Evolutionary conservation across 2,888 invertebrate species (phyloP).

Genomic region (Cosmia trapezina): DNA sequence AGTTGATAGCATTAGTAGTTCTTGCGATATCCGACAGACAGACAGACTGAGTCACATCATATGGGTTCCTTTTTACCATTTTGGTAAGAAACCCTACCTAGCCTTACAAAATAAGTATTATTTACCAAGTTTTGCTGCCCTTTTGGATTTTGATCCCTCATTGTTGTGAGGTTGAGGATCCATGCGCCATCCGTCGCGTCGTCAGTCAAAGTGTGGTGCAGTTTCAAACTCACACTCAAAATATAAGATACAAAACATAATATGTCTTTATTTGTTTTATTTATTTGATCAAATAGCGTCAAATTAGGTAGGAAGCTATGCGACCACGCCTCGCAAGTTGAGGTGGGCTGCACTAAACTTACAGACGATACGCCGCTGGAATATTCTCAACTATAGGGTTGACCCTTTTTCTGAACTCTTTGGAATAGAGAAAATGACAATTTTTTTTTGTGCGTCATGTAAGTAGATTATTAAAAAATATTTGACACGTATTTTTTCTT

Average conservation of each 20-base stretch:
- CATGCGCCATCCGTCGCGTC: neutral
- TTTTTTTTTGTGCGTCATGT: too few species aligned
- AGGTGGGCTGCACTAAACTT: slow-evolving; percentile 66
- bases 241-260: neutral
- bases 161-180: neutral
- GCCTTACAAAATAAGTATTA: too few species aligned
- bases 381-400: slow-evolving; percentile 62
- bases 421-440: neutral
- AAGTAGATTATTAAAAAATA: too few species aligned
- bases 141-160: neutral
- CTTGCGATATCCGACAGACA: too few species aligned
- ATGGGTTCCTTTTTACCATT: too few species aligned
- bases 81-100: too few species aligned
- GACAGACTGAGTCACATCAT: too few species aligned
- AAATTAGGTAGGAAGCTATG: slow-evolving; percentile 35
- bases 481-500: too few species aligned
- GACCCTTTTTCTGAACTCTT: slow-evolving; percentile 10
- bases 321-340: slow-evolving; percentile 8
- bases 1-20: too few species aligned
- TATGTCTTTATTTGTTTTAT: slow-evolving; percentile 14
- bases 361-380: slow-evolving; percentile 54
- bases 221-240: neutral
- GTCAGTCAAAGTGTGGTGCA: neutral
- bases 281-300: slow-evolving; percentile 30
- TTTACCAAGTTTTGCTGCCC: neutral